Conservation (phyloP, 2,113 vertebrate species). For the Python bivittatus region DNA sequence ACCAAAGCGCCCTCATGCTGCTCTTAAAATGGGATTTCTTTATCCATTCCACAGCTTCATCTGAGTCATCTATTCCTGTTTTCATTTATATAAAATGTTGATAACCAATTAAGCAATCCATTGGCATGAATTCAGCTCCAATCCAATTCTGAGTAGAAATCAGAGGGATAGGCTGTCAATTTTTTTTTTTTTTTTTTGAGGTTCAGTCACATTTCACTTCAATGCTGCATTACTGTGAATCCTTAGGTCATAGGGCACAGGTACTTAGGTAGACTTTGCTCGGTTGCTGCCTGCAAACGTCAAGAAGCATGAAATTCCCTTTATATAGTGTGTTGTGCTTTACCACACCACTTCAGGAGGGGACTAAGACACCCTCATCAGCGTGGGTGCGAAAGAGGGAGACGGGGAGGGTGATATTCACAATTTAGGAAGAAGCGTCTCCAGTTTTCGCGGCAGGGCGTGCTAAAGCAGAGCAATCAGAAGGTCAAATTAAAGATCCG, state of each 20-base stretch:
- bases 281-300: background rate
- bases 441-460: background rate
- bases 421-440: background rate
- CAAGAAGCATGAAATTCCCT: background rate
- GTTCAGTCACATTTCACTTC: background rate
- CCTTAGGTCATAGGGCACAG: constrained; percentile 7
- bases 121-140: background rate
- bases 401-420: too few relatives aligned
- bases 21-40: background rate
- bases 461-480: background rate
- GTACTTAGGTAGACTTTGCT: constrained; percentile 22
- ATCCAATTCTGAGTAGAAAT: background rate
- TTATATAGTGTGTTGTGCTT: background rate
- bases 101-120: background rate
- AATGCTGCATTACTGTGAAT: background rate
- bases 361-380: background rate
- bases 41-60: background rate
- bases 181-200: constrained; percentile 6
- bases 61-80: background rate
- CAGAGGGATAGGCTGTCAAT: background rate
- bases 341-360: background rate
- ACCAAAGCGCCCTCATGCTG: background rate
- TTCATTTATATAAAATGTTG: background rate
- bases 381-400: background rate
- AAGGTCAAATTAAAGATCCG: background rate